Evolutionary conservation across 2,888 invertebrate genomes (phyloP), one percentile per base, ranked within the genome.

Genomic region (Limenitis camilla): DNA sequence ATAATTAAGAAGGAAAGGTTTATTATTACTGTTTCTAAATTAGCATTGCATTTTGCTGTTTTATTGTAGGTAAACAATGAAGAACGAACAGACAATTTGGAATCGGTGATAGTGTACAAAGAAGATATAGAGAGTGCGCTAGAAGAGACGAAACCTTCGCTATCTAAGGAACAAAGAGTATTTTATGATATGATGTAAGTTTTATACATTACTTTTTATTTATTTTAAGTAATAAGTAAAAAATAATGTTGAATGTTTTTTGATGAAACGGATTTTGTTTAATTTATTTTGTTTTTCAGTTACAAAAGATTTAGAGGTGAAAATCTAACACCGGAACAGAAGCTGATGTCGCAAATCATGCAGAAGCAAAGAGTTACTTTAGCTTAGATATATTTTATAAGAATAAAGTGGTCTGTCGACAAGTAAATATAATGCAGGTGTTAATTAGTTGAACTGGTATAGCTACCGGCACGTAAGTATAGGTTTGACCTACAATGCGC

Each of bases 111-210:
- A n/a, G 80, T 86, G 30, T 55, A 81, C 42, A 89, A 90, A 62
- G 82, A 88, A 49, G 92, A 94, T 76, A 79, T 96, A 45, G 72
- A 89, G 56, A 88, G 88, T 50, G 93, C 95, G 0, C 77, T 94
- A 44, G 76, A 76, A 48, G 91, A 91, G 55, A 95, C 95, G 31
- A 91, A 91, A 53, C 96, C 96, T 0, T 96, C 96, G 1, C 88
- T 97, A 4, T 92, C 92, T 5, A 72, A 70, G 10, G 78, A 89
- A 30, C 96, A 96, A 70, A 89, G 91, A 59, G 61, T 77, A 10
- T 94, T 92, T 78, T 96, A 94, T 72, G 90, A 92, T 61, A 88
- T 81, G 71, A 93, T 95, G 95, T 96, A 78, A 91, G 93, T 89
- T 38, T 47, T 38, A 30, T 30, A 29, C 41, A 31, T 29, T 29